Percentiles rank a stretch among this genome's conserved stretches.
Conservation (phyloP, 2,113 vertebrate species). For the Carlito syrichta region DNA sequence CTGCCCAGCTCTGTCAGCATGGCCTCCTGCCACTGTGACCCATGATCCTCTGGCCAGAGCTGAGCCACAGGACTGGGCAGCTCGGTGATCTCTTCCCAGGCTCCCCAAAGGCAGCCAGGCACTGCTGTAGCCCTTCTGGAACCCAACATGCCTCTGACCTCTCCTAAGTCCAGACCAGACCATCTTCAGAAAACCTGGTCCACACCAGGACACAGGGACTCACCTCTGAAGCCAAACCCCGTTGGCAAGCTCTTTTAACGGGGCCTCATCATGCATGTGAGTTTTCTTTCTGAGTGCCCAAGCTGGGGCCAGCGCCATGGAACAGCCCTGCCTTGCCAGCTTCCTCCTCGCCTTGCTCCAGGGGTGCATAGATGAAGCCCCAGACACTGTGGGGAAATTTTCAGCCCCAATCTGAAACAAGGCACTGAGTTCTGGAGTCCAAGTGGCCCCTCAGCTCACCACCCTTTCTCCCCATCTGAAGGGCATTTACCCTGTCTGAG, state of each 20-base stretch:
- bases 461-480: background rate
- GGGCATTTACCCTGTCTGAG: background rate
- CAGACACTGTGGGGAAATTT: constrained; percentile 39
- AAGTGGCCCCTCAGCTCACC: background rate
- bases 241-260: background rate
- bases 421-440: constrained; percentile 2
- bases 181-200: background rate
- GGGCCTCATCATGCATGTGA: background rate
- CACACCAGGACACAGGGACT: background rate
- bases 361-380: background rate
- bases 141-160: background rate
- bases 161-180: background rate
- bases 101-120: background rate
- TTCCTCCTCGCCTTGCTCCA: background rate
- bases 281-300: background rate
- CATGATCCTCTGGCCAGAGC: background rate
- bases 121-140: background rate
- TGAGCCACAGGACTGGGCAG: background rate
- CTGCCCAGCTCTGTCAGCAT: background rate
- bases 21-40: background rate
- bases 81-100: background rate
- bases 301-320: background rate
- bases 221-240: background rate
- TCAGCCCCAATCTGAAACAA: constrained; percentile 15
- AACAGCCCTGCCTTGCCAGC: background rate